Base-by-base conservation (phyloP, 2,113 vertebrate species). In the Misgurnus anguillicaudatus region DNA sequence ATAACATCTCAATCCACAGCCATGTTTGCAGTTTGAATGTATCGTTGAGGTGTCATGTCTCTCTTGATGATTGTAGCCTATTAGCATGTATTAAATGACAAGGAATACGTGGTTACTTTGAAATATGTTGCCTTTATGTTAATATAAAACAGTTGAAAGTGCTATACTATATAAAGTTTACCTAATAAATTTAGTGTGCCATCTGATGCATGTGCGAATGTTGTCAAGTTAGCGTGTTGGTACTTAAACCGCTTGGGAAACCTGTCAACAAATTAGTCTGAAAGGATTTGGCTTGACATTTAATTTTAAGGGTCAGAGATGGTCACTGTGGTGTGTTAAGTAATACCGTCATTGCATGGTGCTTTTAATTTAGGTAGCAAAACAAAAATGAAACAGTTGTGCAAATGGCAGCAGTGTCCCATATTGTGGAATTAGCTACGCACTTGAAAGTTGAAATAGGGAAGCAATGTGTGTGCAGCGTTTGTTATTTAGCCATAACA, bases 241-340 rank as follows among this genome's bases (percentile, higher is more conserved):
- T 38, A 74, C 21, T 75, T 75, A 75, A 75, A 75, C 58, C 24
- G 58, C 39, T 75, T 36, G 74, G 61, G 42, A 76, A 64, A 53
- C 61, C 17, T 62, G 72, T 76, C 74, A 64, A 76, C 74, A 76
- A 53, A 76, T 76, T 64, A 76, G 24, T 64, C 21, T 63, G 73
- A 64, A 51, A 75, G 73, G 73, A 75, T 65, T 76, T 64, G 19
- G 41, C 72, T 48, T 75, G 72, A 48, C 72, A 76, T 45, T 62
- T 64, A 39, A 19, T 76, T 36, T 75, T 75, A 75, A 75, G 16
- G 72, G 41, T 75, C 57, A 48, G 16, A 19, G 55, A 16, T 73
- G 10, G 39, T 60, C 10, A 60, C 21, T 7, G 19, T 62, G 41
- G 58, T 36, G 57, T 62, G 58, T 9, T 48, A 6, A 61, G n/a